Base-by-base conservation (phyloP, 2,888 invertebrate species). In the Corbicula japonica region DNA sequence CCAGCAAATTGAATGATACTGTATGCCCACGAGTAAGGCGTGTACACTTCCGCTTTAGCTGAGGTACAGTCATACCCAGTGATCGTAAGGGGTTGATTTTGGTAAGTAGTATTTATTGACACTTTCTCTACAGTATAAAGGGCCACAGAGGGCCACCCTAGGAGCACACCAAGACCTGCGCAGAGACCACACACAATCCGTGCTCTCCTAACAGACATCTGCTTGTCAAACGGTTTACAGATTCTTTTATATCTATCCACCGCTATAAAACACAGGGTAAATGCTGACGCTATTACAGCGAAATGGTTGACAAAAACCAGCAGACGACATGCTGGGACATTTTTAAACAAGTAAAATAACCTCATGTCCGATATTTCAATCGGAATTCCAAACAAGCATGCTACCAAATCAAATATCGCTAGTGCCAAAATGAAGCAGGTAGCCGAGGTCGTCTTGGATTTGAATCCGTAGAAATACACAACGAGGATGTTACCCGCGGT, bases 201-300 rank as follows among this genome's bases (percentile, higher is more conserved):
- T 5, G 86, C 84, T 32, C 85, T 68, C n/a, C 66, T 71, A 0
- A 86, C 70, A 0, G 85, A 76, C 68, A 90, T 84, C 62, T 90
- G 90, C 5, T 75, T 60, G 21, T 86, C 80, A 23, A 90, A 85
- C 1, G 90, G 91, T 50, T 78, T 85, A 50, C 91, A 89, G 8
- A 91, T 86, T 46, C 89, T 84, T 50, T 82, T 72, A 78, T 86
- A 91, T 18, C 91, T 69, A 68, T 90, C 90, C 2, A 88, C 77
- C 4, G 89, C 87, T 28, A 90, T 88, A 1, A 84, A 87, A 15
- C 88, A 77, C 2, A 90, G 72, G 8, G 85, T 88, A 21, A 85
- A 75, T 0, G 87, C 89, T 1, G 89, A 88, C 15, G 82, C 82
- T 12, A 89, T 84, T 6, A 86, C 84, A 2, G 87, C 77, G 48